A percentile compares a stretch with the other conserved stretches of the same genome.
Evolutionary conservation across 2,113 vertebrate genomes (phyloP).

Genomic region (Siphamia tubifer): DNA sequence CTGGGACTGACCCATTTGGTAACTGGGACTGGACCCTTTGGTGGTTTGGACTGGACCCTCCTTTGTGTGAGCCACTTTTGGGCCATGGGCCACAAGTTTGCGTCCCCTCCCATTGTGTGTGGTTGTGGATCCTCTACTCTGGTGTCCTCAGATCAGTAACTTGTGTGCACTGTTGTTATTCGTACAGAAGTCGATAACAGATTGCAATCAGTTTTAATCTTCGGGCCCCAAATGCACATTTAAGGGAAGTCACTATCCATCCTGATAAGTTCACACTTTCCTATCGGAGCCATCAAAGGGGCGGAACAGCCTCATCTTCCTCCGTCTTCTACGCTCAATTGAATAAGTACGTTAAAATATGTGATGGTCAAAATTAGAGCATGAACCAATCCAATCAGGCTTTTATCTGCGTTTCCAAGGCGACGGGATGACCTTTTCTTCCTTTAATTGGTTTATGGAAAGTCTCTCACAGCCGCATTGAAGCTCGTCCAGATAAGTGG

Average conservation of each 20-base stretch:
- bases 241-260: neutral
- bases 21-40: too few species aligned
- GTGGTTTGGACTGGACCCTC: too few species aligned
- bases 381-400: conserved; percentile 61
- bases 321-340: conserved; percentile 43
- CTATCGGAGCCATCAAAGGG: conserved; percentile 18
- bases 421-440: conserved; percentile 65
- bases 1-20: too few species aligned
- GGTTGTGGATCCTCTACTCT: too few species aligned
- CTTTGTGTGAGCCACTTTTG: too few species aligned
- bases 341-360: conserved; percentile 59
- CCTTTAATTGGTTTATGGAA: conserved; percentile 72
- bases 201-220: conserved; percentile 57
- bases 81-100: too few species aligned
- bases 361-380: conserved; percentile 71
- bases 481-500: conserved; percentile 55
- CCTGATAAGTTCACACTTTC: conserved; percentile 40
- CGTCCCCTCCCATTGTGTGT: conserved; percentile 1
- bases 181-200: conserved; percentile 55
- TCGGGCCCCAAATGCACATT: conserved; percentile 11
- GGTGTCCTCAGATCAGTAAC: conserved; percentile 38
- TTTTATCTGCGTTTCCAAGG: conserved; percentile 66
- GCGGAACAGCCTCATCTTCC: conserved; percentile 14
- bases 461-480: conserved; percentile 56
- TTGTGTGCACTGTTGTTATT: conserved; percentile 53